A percentile compares a stretch with the other conserved stretches of the same genome.
phyloP scores from a whole-genome alignment of 2,113 vertebrate genomes.

The Podiceps cristatus region DNA sequence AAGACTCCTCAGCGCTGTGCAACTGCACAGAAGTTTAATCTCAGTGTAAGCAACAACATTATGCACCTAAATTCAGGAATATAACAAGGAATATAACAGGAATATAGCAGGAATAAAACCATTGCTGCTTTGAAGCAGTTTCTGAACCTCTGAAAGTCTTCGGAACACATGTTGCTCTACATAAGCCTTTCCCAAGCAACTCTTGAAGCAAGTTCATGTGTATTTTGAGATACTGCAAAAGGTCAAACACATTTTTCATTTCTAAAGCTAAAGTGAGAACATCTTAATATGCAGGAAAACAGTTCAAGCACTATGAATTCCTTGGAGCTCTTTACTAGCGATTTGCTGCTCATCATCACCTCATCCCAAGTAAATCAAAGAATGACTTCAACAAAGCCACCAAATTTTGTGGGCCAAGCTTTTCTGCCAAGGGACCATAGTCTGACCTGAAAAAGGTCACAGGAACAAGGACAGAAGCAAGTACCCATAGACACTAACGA shows the following conservation, averaged over 20 bases:
- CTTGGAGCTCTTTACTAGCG: not conserved
- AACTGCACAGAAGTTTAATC: not conserved
- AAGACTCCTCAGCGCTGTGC: not conserved
- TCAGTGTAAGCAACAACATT: not conserved
- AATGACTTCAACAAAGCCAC: not conserved
- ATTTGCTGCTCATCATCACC: not conserved
- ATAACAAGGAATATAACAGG: too few relatives aligned
- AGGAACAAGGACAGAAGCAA: not conserved
- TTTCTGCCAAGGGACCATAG: not conserved
- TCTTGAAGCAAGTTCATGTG: not conserved
- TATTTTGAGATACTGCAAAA: constrained; percentile 13
- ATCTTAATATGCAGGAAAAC: not conserved
- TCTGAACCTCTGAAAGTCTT: not conserved
- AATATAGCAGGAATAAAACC: not conserved
- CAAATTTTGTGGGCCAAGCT: not conserved
- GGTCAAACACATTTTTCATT: not conserved
- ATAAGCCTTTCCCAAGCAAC: not conserved
- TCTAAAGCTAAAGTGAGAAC: not conserved
- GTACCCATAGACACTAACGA: not conserved
- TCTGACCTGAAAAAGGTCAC: not conserved
- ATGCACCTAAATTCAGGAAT: not conserved
- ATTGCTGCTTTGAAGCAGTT: not conserved
- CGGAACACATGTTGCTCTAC: not conserved
- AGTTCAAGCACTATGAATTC: not conserved
- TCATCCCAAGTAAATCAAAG: constrained; percentile 9